These are phyloP conservation scores for Drosophila repleta DNA, from an alignment of 1,140 invertebrate species.

Conservation along the genomic window DNA sequence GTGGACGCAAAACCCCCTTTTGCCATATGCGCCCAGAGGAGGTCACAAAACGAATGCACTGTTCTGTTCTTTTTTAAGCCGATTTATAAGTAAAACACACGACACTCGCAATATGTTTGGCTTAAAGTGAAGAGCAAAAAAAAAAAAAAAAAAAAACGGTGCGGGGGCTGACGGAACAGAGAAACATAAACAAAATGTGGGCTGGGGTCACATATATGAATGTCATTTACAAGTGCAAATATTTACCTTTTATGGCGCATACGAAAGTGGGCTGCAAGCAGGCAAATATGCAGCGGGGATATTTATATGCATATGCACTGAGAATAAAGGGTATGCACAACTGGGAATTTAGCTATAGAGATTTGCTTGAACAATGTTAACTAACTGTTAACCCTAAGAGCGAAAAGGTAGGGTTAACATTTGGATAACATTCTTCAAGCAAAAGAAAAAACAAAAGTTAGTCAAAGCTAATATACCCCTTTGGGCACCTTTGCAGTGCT, in stretches of 20 bases:
- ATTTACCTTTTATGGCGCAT: constrained; percentile 69
- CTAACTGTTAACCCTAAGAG: no score
- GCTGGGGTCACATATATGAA: constrained; percentile 54
- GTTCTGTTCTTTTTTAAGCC: constrained; percentile 62
- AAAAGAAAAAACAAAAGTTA: no score
- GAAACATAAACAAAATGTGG: constrained; percentile 15
- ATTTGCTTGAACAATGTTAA: not conserved
- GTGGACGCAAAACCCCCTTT: constrained; percentile 4
- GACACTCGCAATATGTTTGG: constrained; percentile 69
- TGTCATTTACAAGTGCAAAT: constrained; percentile 81
- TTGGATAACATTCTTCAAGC: no score
- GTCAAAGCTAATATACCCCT: constrained; percentile 8
- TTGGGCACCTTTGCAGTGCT: not conserved
- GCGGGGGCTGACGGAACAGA: constrained; percentile 1
- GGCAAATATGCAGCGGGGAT: constrained; percentile 66
- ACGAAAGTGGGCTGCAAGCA: constrained; percentile 59
- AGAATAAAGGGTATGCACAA: constrained; percentile 4
- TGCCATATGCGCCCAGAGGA: not conserved
- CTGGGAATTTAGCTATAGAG: constrained; percentile 9
- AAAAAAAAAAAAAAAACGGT: not conserved
- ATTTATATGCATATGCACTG: constrained; percentile 39
- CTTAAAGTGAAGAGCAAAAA: constrained; percentile 18
- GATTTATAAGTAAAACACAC: constrained; percentile 77
- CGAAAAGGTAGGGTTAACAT: no score
- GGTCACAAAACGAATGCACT: constrained; percentile 57